Evolutionary conservation across 2,888 invertebrate species (phyloP), one percentile per base, ranked within the genome.

Genomic region (Conops quadrifasciatus): DNA sequence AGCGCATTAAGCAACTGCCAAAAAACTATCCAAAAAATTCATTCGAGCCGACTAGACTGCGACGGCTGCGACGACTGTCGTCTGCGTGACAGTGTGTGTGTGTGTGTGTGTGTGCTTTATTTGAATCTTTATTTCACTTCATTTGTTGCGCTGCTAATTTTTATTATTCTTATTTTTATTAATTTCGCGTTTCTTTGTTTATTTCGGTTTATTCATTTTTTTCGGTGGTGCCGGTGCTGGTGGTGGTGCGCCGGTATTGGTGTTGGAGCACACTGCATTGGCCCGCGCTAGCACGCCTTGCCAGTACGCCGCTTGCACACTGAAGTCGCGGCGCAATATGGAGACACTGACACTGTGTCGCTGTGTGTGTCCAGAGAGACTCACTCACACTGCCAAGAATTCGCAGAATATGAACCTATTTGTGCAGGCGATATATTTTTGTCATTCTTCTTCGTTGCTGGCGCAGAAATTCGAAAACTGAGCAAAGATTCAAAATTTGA

Each of bases 1-100:
- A 80, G 80, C 81, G 80, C 81, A 81, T 81, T 80, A 80, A 76
- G 77, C 79, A 77, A 79, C 80, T 77, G 79, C 79, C 79, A 77
- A 79, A 79, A 80, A 79, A 79, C 79, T 80, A 79, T 78, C 78
- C 76, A 77, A 78, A 78, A 77, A 77, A 78, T 78, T 77, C 76
- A 75, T 73, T 75, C 72, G 78, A 78, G 78, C 77, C 77, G 36
- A 66, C 74, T 72, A 65, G 70, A 73, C 73, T 71, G 73, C 72
- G 73, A 72, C 59, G 19, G 64, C 64, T 4, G 9, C 36, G 4
- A 36, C 56, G 58, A 58, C 58, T 58, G 58, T 28, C 49, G 66
- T 66, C 56, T 66, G 30, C 51, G 71, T 74, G 74, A 64, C 71
- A 67, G 72, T 74, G 74, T 72, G 71, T 74, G 71, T 51, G 58